Evolutionary conservation across 2,113 vertebrate species (phyloP).

Genomic region (Sylvia atricapilla): DNA sequence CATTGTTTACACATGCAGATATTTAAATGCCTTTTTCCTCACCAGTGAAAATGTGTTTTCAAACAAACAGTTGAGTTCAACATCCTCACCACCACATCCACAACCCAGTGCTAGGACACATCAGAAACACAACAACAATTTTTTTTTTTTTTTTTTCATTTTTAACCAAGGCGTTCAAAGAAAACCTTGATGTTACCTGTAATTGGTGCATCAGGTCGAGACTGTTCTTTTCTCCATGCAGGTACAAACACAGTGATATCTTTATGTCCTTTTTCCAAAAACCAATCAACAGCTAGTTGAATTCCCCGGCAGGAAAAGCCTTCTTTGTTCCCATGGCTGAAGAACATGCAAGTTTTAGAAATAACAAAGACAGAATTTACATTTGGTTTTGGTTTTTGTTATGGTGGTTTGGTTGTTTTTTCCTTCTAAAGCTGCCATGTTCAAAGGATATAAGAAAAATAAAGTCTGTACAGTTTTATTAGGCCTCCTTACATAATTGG

Average conservation of each 20-base stretch:
- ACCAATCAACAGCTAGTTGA: constrained; percentile 96
- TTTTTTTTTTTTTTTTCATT: neutral
- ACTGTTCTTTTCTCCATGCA: constrained; percentile 98
- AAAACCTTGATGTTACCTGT: constrained; percentile 79
- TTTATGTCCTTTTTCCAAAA: constrained; percentile 96
- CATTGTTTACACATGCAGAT: neutral
- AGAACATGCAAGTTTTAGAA: constrained; percentile 59
- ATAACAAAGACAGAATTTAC: neutral
- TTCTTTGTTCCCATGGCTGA: constrained; percentile 98
- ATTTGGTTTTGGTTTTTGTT: neutral
- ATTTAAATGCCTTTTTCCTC: neutral
- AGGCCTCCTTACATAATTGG: neutral
- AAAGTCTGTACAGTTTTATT: neutral
- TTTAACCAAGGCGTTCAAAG: neutral
- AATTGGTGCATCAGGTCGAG: constrained; percentile 94
- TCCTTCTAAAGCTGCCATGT: neutral
- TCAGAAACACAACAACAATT: neutral
- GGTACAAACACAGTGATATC: constrained; percentile 98
- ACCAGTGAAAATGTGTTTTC: neutral
- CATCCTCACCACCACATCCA: neutral
- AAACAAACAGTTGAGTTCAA: neutral
- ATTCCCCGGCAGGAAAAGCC: constrained; percentile 97
- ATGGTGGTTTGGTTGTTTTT: neutral
- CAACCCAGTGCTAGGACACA: neutral
- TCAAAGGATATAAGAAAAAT: neutral